These are phyloP conservation scores for Desoria tigrina DNA, from an alignment of 2,888 invertebrate species.

Conservation along the genomic window DNA sequence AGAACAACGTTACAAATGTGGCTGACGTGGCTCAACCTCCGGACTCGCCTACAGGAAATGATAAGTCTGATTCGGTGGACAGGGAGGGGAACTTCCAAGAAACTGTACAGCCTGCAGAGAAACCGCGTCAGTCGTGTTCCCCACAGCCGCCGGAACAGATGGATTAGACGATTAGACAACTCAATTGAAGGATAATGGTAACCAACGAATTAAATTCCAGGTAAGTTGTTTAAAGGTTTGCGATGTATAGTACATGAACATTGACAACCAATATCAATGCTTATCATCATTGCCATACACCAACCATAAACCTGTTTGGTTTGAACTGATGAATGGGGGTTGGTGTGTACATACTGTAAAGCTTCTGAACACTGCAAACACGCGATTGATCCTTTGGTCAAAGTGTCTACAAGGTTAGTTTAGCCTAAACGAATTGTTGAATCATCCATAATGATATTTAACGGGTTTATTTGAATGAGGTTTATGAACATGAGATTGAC, in stretches of 20 bases:
- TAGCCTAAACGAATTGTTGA: neutral
- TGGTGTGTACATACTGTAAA: conserved; percentile 1
- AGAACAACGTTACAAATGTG: no score
- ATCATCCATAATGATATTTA: neutral
- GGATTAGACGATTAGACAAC: neutral
- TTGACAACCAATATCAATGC: neutral
- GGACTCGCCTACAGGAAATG: no score
- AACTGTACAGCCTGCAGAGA: no score
- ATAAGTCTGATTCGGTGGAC: no score
- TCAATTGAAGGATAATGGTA: conserved; percentile 22
- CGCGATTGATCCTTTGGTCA: neutral
- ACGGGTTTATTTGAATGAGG: conserved; percentile 5
- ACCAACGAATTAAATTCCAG: conserved; percentile 21
- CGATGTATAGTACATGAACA: conserved; percentile 10
- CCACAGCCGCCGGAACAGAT: conserved; percentile 8
- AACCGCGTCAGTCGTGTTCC: neutral
- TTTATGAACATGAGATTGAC: no score
- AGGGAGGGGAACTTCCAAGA: no score
- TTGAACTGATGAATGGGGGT: conserved; percentile 8
- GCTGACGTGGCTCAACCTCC: no score
- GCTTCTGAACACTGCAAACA: neutral
- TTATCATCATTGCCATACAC: neutral
- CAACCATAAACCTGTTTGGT: neutral
- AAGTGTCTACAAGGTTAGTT: conserved; percentile 2
- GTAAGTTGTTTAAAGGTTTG: conserved; percentile 26